Base-by-base conservation (phyloP, 2,113 vertebrate genomes). In the Uropsilus gracilis region DNA sequence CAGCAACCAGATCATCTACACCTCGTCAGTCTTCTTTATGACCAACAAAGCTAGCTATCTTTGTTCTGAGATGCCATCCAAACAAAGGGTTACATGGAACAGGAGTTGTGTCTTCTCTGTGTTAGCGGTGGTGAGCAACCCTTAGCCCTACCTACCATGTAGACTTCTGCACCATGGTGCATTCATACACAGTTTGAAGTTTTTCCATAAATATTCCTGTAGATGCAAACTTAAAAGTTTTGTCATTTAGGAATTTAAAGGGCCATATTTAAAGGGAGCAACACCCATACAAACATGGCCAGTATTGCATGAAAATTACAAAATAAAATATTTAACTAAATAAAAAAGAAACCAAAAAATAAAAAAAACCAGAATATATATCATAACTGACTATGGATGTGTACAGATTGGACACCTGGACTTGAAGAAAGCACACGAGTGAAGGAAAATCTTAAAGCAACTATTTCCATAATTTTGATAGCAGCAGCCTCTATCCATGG, bases 121-220 rank as follows among this genome's bases (percentile, higher is more conserved):
- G 46, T 57, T 9, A 4, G 55, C 14, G 34, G 34, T 71, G 20
- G 12, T 1, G 12, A 42, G 34, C 30, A 78, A 3, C 1, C 8
- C 48, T 28, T 4, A 28, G 18, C 0, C 22, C 59, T 6, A 1
- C 48, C 63, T 34, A 5, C n/a, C 32, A 3, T 0, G 10, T 32
- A n/a, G n/a, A 24, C 50, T 48, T 26, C 77, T 24, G 37, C 1
- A 24, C 55, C 11, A 4, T 3, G 12, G 12, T 32, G 13, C 61
- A 37, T 20, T 26, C 32, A 72, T 2, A 0, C 4, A 14, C 32
- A 22, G 22, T 73, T 68, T 6, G 37, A 50, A 11, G 24, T 32
- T 48, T 50, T 90, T 32, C 42, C 11, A 13, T 37, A 48, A 42
- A 37, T 18, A 11, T 34, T 59, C 26, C 57, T 18, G 28, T 7